Percentiles rank a stretch among this genome's conserved stretches.
phyloP scores from a whole-genome alignment of 1,140 invertebrate genomes.

The Tetragonula clypearis region DNA sequence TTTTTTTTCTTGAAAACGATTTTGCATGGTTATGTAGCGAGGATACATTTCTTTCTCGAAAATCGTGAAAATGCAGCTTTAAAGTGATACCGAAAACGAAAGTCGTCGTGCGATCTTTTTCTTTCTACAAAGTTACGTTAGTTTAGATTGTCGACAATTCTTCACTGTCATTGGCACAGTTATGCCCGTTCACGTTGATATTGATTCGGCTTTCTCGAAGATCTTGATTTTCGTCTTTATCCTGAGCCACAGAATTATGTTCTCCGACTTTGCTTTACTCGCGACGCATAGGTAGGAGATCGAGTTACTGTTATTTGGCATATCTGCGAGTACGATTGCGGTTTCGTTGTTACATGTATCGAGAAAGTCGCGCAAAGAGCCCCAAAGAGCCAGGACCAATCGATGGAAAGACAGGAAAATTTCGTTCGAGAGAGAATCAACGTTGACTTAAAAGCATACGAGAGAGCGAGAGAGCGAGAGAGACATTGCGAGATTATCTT shows the following conservation, averaged over 20 bases:
- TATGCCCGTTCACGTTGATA: too few relatives aligned
- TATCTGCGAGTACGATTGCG: not conserved
- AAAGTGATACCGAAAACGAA: too few relatives aligned
- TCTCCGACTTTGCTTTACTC: not conserved
- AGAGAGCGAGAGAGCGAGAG: too few relatives aligned
- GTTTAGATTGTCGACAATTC: not conserved
- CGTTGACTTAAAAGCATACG: not conserved
- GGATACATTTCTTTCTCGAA: too few relatives aligned
- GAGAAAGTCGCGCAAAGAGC: not conserved
- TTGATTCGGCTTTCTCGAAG: not conserved
- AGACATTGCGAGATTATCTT: not conserved
- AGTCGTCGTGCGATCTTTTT: too few relatives aligned
- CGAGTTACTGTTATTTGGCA: not conserved
- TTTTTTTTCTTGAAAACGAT: too few relatives aligned
- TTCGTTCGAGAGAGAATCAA: not conserved
- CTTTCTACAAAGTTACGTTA: too few relatives aligned
- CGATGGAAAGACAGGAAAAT: not conserved
- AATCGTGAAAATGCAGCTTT: too few relatives aligned
- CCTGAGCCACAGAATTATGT: not conserved
- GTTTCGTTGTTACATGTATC: not conserved
- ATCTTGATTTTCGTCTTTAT: not conserved
- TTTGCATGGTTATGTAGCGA: too few relatives aligned
- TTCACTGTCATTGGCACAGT: too few relatives aligned
- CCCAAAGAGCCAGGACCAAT: not conserved
- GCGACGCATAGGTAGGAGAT: not conserved